phyloP scores from a whole-genome alignment of 2,797 vertebrate genomes.

The Oryzias sinensis region DNA sequence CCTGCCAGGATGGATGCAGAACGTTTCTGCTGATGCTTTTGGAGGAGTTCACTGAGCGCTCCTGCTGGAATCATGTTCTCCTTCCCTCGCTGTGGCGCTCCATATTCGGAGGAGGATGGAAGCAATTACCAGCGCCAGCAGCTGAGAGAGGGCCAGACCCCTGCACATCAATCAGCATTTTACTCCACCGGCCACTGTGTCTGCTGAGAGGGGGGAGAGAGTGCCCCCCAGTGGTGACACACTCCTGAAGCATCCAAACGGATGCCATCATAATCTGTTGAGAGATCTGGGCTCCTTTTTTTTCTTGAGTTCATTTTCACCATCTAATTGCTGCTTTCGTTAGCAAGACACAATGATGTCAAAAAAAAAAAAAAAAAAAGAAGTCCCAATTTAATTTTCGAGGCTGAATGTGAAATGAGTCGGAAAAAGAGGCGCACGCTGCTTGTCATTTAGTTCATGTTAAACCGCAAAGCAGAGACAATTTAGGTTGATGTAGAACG shows the following conservation, averaged over 20 bases:
- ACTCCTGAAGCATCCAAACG: slow-evolving; percentile 9
- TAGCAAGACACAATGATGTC: slow-evolving; percentile 63
- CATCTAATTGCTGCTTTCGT: slow-evolving; percentile 65
- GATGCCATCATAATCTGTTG: slow-evolving; percentile 30
- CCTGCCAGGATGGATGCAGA: slow-evolving; percentile 24
- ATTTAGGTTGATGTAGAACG: slow-evolving; percentile 64
- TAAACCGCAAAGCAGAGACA: slow-evolving; percentile 58
- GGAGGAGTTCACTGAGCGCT: slow-evolving; percentile 30
- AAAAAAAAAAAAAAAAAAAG: slow-evolving; percentile 47
- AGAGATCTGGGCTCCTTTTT: slow-evolving; percentile 3
- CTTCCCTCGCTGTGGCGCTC: slow-evolving; percentile 51
- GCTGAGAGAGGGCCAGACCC: slow-evolving; percentile 64
- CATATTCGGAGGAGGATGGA: slow-evolving; percentile 60
- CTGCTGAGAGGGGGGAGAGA: slow-evolving; percentile 15
- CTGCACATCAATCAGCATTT: slow-evolving; percentile 70
- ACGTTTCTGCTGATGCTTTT: slow-evolving; percentile 30
- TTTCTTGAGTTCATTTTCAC: slow-evolving; percentile 57
- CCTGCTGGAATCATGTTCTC: slow-evolving; percentile 54
- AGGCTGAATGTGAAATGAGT: slow-evolving; percentile 70
- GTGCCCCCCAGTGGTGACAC: slow-evolving; percentile 61
- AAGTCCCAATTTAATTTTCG: slow-evolving; percentile 66
- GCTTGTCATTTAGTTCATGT: slow-evolving; percentile 63
- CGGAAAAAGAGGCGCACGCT: slow-evolving; percentile 61
- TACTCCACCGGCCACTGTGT: slow-evolving; percentile 33
- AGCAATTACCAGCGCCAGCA: slow-evolving; percentile 73